Evolutionary conservation across 2,113 vertebrate genomes (phyloP).

Genomic region (Oreotrochilus melanogaster): DNA sequence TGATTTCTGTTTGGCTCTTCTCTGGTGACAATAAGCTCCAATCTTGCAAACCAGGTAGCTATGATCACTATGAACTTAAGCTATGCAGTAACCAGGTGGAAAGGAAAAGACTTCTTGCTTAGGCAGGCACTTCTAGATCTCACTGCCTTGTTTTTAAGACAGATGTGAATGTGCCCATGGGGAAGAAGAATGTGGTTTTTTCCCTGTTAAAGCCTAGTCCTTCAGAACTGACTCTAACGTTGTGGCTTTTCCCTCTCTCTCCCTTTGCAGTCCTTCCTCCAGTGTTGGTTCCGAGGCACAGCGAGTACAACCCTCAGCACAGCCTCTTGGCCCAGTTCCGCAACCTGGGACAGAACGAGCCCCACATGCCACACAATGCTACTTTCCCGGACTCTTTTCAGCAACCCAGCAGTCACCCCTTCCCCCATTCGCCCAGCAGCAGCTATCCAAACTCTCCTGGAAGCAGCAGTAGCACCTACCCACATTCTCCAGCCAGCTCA

Average conservation of each 20-base stretch:
- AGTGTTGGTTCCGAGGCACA: conserved; percentile 97
- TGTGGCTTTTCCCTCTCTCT: background rate
- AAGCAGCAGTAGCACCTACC: conserved; percentile 92
- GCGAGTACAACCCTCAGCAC: conserved; percentile 98
- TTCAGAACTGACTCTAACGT: background rate
- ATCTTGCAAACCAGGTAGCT: background rate
- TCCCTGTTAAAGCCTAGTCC: background rate
- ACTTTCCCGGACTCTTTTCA: conserved; percentile 93
- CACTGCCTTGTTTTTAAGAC: background rate
- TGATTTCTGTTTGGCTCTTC: background rate
- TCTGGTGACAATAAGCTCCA: background rate
- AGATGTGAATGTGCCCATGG: background rate
- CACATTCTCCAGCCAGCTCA: conserved; percentile 94
- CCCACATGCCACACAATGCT: conserved; percentile 97
- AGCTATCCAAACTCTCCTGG: conserved; percentile 95
- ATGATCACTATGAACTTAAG: background rate
- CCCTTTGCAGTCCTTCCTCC: conserved; percentile 90
- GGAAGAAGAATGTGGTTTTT: background rate
- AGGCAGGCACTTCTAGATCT: background rate
- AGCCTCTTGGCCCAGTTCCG: conserved; percentile 96
- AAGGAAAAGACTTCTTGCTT: conserved; percentile 20
- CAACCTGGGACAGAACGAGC: conserved; percentile 92
- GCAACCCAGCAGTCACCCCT: conserved; percentile 83
- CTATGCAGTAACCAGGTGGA: background rate
- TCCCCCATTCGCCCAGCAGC: conserved; percentile 88